Evolutionary conservation across 2,888 invertebrate genomes (phyloP).

Genomic region (Oligia latruncula): DNA sequence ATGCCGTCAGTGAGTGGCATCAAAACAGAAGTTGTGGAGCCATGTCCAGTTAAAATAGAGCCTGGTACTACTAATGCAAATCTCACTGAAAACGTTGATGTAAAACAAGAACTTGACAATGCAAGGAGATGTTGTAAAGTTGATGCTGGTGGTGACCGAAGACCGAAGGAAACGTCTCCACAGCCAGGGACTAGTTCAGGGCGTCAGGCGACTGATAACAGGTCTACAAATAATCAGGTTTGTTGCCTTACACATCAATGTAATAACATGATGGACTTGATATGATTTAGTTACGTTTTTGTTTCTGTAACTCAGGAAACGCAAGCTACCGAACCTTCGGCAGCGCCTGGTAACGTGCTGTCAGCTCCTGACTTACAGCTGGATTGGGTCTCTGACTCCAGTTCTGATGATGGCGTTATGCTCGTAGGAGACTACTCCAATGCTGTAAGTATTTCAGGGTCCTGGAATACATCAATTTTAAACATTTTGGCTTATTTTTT

Average conservation of each 20-base stretch:
- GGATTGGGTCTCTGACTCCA: constrained; percentile 92
- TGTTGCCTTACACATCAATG: neutral
- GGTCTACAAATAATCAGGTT: constrained; percentile 56
- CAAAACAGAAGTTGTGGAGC: constrained; percentile 74
- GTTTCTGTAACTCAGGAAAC: constrained; percentile 67
- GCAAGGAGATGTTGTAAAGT: constrained; percentile 68
- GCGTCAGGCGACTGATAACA: constrained; percentile 56
- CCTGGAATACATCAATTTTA: neutral
- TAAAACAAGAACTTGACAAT: constrained; percentile 76
- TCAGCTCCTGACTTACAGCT: constrained; percentile 94
- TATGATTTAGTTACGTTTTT: constrained; percentile 1
- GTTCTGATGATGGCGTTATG: constrained; percentile 92
- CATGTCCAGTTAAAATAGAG: constrained; percentile 76
- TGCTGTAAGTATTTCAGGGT: constrained; percentile 63
- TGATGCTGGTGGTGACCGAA: constrained; percentile 76
- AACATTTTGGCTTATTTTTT: neutral
- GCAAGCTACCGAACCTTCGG: constrained; percentile 63
- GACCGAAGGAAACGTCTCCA: constrained; percentile 75
- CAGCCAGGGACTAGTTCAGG: constrained; percentile 85
- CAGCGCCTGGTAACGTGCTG: constrained; percentile 82
- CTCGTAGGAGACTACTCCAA: constrained; percentile 81
- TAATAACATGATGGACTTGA: neutral
- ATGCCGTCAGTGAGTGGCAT: constrained; percentile 63
- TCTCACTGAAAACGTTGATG: constrained; percentile 68
- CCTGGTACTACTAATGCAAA: constrained; percentile 67